phyloP scores from a whole-genome alignment of 1,140 invertebrate genomes.

The Liolophura sinensis region DNA sequence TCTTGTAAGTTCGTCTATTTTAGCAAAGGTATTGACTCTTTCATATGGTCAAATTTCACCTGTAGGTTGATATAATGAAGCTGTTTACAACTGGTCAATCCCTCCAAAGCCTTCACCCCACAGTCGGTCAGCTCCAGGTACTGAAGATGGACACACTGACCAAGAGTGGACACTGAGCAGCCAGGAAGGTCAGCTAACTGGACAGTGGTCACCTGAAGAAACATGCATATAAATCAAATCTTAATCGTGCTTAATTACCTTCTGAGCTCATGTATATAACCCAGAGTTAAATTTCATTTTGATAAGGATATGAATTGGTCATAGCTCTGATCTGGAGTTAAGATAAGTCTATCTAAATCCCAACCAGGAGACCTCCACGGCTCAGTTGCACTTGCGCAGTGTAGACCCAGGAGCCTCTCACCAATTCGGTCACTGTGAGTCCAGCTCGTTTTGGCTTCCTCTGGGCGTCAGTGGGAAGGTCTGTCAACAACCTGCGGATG shows the following conservation, averaged over 20 bases:
- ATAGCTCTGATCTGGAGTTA: no score
- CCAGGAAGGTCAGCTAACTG: constrained; percentile 46
- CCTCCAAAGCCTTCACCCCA: constrained; percentile 43
- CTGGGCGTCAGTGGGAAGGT: no score
- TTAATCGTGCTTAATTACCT: background rate
- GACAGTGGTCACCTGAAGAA: constrained; percentile 45
- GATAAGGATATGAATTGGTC: background rate
- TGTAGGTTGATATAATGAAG: constrained; percentile 42
- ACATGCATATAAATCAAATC: constrained; percentile 1
- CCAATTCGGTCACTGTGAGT: no score
- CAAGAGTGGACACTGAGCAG: constrained; percentile 39
- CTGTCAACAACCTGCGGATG: background rate
- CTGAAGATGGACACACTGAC: constrained; percentile 42
- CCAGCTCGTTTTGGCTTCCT: no score
- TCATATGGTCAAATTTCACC: constrained; percentile 19
- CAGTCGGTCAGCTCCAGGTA: constrained; percentile 42
- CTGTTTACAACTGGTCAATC: constrained; percentile 42
- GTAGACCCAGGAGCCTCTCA: no score
- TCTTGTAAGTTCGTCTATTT: no score
- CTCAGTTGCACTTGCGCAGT: no score
- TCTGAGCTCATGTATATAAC: background rate
- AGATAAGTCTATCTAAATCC: no score
- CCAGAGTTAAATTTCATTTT: background rate
- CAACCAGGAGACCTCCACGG: no score
- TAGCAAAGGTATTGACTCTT: no score